Percentiles rank a stretch among this genome's conserved stretches.
These are phyloP conservation scores for Melanerpes formicivorus DNA, from an alignment of 2,113 vertebrate genomes.

Conservation along the genomic window DNA sequence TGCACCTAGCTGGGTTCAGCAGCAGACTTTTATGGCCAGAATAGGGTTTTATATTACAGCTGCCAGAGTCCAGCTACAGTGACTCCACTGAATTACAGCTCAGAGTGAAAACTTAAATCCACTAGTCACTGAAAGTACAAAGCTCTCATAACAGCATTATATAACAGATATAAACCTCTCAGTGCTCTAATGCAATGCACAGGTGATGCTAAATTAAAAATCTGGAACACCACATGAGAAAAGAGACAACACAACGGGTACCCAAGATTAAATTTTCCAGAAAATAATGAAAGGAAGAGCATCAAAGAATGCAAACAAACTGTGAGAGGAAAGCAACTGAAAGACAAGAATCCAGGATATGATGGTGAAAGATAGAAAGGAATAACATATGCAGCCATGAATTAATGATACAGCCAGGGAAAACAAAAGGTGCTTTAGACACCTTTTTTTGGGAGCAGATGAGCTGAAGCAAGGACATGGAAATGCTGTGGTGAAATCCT, in stretches of 20 bases:
- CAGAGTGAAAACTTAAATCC: constrained; percentile 27
- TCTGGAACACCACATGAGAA: neutral
- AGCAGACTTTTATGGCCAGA: neutral
- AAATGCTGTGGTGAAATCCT: neutral
- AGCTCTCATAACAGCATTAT: constrained; percentile 34
- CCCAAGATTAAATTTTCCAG: neutral
- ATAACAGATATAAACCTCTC: constrained; percentile 48
- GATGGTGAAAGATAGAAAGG: neutral
- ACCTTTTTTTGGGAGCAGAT: neutral
- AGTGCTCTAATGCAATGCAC: neutral
- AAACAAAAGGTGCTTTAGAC: neutral
- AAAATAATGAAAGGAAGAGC: constrained; percentile 12
- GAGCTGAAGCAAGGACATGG: neutral
- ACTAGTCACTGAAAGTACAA: neutral
- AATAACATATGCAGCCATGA: neutral
- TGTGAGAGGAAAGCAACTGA: neutral
- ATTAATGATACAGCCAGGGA: neutral
- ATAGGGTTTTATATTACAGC: neutral
- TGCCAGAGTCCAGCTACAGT: neutral
- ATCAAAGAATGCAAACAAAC: neutral
- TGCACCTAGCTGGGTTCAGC: neutral
- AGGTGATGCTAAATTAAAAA: constrained; percentile 23
- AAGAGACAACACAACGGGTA: neutral
- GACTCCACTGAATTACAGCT: constrained; percentile 27
- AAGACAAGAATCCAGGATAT: neutral